phyloP scores from a whole-genome alignment of 2,888 invertebrate genomes.

The Ptychoptera contaminata region DNA sequence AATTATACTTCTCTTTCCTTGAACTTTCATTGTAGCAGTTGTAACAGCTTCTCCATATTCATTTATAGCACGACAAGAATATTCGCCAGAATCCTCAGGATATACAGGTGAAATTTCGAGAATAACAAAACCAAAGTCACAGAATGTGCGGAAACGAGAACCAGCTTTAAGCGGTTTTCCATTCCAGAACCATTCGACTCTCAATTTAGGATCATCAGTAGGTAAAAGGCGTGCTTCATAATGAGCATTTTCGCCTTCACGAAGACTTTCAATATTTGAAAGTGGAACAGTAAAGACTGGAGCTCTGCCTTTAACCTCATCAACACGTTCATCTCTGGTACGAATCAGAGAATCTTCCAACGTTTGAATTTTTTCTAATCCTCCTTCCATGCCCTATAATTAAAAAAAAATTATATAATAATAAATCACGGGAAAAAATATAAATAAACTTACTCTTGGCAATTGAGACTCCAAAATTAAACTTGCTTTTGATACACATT shows the following conservation, averaged over 20 bases:
- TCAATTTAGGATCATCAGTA: slow-evolving; percentile 78
- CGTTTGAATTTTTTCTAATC: slow-evolving; percentile 81
- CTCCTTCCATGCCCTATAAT: slow-evolving; percentile 78
- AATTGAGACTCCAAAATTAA: slow-evolving; percentile 85
- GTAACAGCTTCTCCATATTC: slow-evolving; percentile 87
- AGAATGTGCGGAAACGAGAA: slow-evolving; percentile 88
- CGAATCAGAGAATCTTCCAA: slow-evolving; percentile 80
- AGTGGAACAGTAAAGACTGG: slow-evolving; percentile 82
- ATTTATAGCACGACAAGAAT: slow-evolving; percentile 74
- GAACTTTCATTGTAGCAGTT: slow-evolving; percentile 74
- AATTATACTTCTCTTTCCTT: slow-evolving; percentile 82
- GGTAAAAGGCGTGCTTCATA: slow-evolving; percentile 81
- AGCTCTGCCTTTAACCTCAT: slow-evolving; percentile 67
- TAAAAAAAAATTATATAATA: slow-evolving; percentile 4
- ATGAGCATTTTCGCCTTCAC: slow-evolving; percentile 85
- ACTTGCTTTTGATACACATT: slow-evolving; percentile 77
- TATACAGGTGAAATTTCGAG: slow-evolving; percentile 94
- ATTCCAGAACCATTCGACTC: slow-evolving; percentile 92
- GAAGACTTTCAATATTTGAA: slow-evolving; percentile 69
- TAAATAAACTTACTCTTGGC: slow-evolving; percentile 48
- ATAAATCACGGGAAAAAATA: neutral
- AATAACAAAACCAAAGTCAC: slow-evolving; percentile 95
- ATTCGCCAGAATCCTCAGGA: slow-evolving; percentile 90
- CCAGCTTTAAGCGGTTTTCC: slow-evolving; percentile 78
- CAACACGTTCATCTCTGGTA: slow-evolving; percentile 51